Conservation (phyloP, 1,140 invertebrate genomes). For the Pissodes strobi region DNA sequence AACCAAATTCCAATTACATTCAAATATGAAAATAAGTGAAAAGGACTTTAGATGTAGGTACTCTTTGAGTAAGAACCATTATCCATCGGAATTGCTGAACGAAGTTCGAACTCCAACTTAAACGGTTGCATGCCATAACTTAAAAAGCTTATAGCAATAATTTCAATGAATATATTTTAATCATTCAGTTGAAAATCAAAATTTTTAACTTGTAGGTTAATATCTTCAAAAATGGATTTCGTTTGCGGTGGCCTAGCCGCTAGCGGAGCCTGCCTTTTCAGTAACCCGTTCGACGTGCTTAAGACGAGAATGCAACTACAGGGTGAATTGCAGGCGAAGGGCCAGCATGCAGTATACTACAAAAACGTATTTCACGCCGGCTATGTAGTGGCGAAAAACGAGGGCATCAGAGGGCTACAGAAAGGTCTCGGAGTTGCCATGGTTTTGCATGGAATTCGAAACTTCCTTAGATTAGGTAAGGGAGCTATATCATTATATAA, state of each 20-base stretch:
- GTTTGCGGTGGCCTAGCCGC: constrained; percentile 50
- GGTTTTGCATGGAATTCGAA: constrained; percentile 46
- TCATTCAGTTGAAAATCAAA: too few relatives aligned
- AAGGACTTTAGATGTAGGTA: too few relatives aligned
- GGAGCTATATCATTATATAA: too few relatives aligned
- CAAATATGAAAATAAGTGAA: too few relatives aligned
- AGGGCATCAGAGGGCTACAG: constrained; percentile 74
- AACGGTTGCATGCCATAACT: too few relatives aligned
- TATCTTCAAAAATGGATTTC: constrained; percentile 53
- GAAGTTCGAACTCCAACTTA: too few relatives aligned
- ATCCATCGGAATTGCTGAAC: too few relatives aligned
- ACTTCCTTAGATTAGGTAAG: constrained; percentile 43
- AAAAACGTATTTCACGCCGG: constrained; percentile 52
- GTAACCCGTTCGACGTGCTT: constrained; percentile 79
- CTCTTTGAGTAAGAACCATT: too few relatives aligned
- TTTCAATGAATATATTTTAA: too few relatives aligned
- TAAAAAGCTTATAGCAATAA: too few relatives aligned
- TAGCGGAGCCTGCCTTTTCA: constrained; percentile 56
- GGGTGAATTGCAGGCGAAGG: constrained; percentile 77
- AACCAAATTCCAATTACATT: too few relatives aligned
- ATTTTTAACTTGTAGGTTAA: too few relatives aligned
- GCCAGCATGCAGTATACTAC: constrained; percentile 60
- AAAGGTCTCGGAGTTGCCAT: constrained; percentile 82
- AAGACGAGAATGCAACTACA: constrained; percentile 89
- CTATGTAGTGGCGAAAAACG: constrained; percentile 62